phyloP scores from a whole-genome alignment of 2,797 vertebrate genomes.

The Phyllotis vaccarum region DNA sequence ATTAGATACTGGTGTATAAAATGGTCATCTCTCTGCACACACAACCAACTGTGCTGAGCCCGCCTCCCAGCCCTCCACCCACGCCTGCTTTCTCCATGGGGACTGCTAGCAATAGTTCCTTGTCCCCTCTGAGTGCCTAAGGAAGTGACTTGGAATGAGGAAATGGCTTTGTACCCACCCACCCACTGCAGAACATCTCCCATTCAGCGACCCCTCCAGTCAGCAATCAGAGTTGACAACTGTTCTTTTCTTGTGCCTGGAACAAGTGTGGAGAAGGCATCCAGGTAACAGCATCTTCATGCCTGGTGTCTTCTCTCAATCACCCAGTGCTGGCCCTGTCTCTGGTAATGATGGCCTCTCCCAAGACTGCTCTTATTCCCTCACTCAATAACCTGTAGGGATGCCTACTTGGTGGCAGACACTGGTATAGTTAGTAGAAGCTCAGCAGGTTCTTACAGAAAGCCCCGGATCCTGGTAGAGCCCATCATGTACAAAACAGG shows the following conservation, averaged over 20 bases:
- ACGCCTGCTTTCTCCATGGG: accelerated
- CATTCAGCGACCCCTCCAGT: neutral
- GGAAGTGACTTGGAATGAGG: neutral
- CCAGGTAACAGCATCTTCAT: neutral
- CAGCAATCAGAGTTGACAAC: neutral
- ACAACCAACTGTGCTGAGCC: neutral
- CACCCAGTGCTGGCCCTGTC: neutral
- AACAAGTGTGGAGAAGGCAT: neutral
- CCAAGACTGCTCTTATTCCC: no score
- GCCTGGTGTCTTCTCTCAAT: neutral
- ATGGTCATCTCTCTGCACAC: neutral
- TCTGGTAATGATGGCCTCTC: neutral
- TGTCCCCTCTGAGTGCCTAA: neutral
- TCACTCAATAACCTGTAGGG: neutral
- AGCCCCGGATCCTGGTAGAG: neutral
- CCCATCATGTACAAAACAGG: accelerated
- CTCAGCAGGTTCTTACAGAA: neutral
- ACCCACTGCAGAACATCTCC: accelerated
- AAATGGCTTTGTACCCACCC: accelerated
- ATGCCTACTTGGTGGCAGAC: neutral
- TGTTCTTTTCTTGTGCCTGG: neutral
- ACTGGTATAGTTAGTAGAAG: accelerated
- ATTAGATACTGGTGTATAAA: slow-evolving; percentile 43
- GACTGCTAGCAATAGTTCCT: accelerated
- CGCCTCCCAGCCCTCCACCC: neutral